Base-by-base conservation (phyloP, 2,113 vertebrate species). In the Glareola pratincola region DNA sequence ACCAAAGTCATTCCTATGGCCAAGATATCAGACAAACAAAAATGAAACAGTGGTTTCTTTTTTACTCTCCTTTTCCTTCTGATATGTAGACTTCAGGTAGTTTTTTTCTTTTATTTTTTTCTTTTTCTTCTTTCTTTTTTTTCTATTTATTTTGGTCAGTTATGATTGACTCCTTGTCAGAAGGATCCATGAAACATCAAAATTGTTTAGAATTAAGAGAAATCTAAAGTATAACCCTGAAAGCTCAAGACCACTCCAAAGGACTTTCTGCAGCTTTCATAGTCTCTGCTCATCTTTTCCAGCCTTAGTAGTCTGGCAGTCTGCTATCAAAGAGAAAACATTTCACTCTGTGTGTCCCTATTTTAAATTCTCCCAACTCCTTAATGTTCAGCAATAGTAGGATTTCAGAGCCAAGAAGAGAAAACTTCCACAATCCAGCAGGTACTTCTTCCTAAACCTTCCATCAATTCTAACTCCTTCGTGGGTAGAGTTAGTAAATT, bases 91-190 rank as follows among this genome's bases (percentile, higher is more conserved):
- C 2, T 32, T 81, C 20, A 62, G 15, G 11, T 34, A 29, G 5
- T 4, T 10, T 4, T 4, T 29, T 27, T 21, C 1, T 14, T 26
- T 23, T 2, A 4, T 21, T 48, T 4, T 4, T 27, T 27, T 21
- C 1, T 14, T 26, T 23, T 2, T 4, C 17, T 48, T 6, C 10
- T 9, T 19, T 4, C 5, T 27, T 27, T 9, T 12, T 43, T 32
- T 39, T 34, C 36, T 6, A 47, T 57, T 6, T 22, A 23, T 59
- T 59, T 62, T 17, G 10, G 8, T 29, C 57, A 43, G 7, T 59
- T 74, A 37, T 36, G 8, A 7, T 10, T 51, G 8, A 60, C 23
- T 54, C 81, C 13, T 62, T 67, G 12, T 50, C 23, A 45, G 36
- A 78, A 56, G 72, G 19, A 68, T 24, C 26, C 19, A 56, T 39